A percentile compares a stretch with the other conserved stretches of the same genome.
These are phyloP conservation scores for Eumeta japonica DNA, from an alignment of 1,140 invertebrate species.

Conservation along the genomic window DNA sequence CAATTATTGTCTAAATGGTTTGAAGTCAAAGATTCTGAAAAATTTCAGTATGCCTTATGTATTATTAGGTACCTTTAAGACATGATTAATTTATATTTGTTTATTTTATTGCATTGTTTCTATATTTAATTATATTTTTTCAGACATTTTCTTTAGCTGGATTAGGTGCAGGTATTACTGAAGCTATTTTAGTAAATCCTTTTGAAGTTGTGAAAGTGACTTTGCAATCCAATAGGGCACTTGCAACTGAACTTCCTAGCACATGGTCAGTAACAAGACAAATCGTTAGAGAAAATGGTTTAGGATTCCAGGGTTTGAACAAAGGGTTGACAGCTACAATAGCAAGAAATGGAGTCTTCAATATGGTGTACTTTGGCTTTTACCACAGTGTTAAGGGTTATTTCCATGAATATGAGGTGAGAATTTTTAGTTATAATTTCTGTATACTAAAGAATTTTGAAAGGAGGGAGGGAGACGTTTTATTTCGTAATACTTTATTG, in stretches of 20 bases:
- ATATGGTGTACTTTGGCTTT: conserved; percentile 92
- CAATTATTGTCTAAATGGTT: too few relatives aligned
- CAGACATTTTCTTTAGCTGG: conserved; percentile 86
- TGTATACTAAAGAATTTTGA: not conserved
- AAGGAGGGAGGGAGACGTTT: not conserved
- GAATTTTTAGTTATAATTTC: conserved; percentile 9
- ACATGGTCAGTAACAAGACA: conserved; percentile 76
- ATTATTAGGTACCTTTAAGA: too few relatives aligned
- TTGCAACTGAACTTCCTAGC: conserved; percentile 63
- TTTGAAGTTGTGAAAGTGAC: conserved; percentile 94
- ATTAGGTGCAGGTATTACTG: conserved; percentile 80
- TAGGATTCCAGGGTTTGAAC: conserved; percentile 77
- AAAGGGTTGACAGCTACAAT: conserved; percentile 89
- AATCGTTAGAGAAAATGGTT: conserved; percentile 72
- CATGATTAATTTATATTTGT: conserved; percentile 11
- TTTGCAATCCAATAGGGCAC: conserved; percentile 68
- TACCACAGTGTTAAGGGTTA: conserved; percentile 86
- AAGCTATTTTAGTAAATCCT: conserved; percentile 88
- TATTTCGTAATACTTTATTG: too few relatives aligned
- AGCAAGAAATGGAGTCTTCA: conserved; percentile 84
- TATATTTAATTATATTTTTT: conserved; percentile 23
- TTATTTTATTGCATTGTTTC: conserved; percentile 5
- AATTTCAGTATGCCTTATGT: too few relatives aligned
- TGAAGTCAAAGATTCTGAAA: too few relatives aligned
- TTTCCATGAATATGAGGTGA: conserved; percentile 68